These are phyloP conservation scores for Tachina grossa DNA, from an alignment of 2,888 invertebrate genomes.

Conservation along the genomic window DNA sequence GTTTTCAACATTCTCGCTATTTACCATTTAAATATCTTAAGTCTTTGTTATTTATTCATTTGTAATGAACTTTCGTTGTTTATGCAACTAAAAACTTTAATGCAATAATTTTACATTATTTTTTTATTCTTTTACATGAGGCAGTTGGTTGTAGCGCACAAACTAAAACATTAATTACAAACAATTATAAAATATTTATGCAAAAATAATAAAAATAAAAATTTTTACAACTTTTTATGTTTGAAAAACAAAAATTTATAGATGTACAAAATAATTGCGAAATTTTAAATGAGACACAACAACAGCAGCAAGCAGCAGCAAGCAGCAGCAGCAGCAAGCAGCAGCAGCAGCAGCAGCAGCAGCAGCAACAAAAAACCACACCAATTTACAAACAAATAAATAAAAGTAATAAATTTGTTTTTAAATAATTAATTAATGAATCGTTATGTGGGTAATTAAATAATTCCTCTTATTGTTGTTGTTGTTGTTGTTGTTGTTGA, in stretches of 20 bases:
- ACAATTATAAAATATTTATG: conserved; percentile 57
- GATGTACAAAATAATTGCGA: conserved; percentile 40
- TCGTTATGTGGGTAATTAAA: conserved; percentile 67
- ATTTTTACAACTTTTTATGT: conserved; percentile 1
- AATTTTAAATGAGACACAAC: conserved; percentile 45
- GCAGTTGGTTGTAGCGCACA: conserved; percentile 42
- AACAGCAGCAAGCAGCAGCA: too few relatives aligned
- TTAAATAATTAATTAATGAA: conserved; percentile 63
- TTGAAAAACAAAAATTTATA: conserved; percentile 2
- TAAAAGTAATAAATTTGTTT: conserved; percentile 45
- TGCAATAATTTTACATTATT: conserved; percentile 13
- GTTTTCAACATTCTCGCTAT: not conserved
- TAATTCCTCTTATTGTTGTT: conserved; percentile 20
- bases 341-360: not conserved
- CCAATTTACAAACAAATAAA: conserved; percentile 23
- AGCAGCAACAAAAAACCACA: conserved; percentile 15
- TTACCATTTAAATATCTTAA: conserved; percentile 12
- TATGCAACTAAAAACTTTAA: conserved; percentile 6
- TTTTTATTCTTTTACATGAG: conserved; percentile 13
- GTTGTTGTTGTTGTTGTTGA: conserved; percentile 27
- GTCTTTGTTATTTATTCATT: conserved; percentile 24
- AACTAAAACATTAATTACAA: conserved; percentile 50
- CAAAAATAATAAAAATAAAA: conserved; percentile 21
- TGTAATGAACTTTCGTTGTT: conserved; percentile 2
- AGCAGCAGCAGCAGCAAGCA: too few relatives aligned